A percentile compares a stretch with the other conserved stretches of the same genome.
phyloP scores from a whole-genome alignment of 2,888 invertebrate species.

The Drosophila vallismaia region DNA sequence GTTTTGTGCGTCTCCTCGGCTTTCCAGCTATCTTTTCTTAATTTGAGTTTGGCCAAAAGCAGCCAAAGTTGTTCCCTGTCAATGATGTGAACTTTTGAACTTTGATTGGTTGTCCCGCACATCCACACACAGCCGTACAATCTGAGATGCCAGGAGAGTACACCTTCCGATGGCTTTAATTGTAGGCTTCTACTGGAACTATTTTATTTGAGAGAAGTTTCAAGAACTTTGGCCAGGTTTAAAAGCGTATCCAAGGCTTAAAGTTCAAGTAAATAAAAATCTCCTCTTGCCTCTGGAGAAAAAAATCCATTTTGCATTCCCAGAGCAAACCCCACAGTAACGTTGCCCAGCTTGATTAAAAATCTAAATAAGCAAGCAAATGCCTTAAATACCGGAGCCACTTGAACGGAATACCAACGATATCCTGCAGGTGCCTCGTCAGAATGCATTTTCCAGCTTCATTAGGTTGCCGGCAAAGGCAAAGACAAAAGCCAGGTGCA shows the following conservation, averaged over 20 bases:
- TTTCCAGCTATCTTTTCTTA: conserved; percentile 65
- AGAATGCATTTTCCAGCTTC: conserved; percentile 46
- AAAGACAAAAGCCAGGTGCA: conserved; percentile 30
- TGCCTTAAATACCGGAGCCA: conserved; percentile 29
- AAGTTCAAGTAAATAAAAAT: neutral
- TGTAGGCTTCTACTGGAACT: conserved; percentile 2
- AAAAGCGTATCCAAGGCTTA: neutral
- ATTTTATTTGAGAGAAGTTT: neutral
- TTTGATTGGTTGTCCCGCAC: conserved; percentile 61
- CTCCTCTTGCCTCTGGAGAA: too few species aligned
- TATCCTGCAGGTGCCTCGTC: conserved; percentile 15
- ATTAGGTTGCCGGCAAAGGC: conserved; percentile 38
- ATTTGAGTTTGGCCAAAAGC: conserved; percentile 64
- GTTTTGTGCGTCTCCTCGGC: conserved; percentile 47
- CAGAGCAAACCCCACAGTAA: neutral
- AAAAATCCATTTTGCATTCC: neutral
- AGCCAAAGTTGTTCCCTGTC: conserved; percentile 61
- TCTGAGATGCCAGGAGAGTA: neutral
- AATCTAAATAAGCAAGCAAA: conserved; percentile 23
- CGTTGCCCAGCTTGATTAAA: conserved; percentile 18
- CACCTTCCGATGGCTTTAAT: conserved; percentile 20
- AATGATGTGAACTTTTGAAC: conserved; percentile 74
- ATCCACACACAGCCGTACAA: conserved; percentile 12
- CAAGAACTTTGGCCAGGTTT: neutral
- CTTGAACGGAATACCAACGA: conserved; percentile 29